phyloP scores from a whole-genome alignment of 2,888 invertebrate species.

The Lysandra coridon region DNA sequence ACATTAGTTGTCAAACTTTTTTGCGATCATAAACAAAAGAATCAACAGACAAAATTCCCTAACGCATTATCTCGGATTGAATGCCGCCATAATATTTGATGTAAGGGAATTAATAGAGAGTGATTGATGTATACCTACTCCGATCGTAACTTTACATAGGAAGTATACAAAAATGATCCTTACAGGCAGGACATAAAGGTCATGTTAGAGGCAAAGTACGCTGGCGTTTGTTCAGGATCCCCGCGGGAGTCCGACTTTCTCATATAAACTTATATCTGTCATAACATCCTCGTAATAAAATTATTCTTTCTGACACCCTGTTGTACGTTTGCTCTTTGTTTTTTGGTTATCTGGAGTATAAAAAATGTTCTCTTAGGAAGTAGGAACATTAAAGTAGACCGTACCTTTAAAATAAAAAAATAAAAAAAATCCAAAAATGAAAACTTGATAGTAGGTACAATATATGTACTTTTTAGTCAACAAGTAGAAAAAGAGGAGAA shows the following conservation, averaged over 20 bases:
- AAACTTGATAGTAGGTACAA: too few species aligned
- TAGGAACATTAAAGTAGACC: too few species aligned
- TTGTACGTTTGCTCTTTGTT: neutral
- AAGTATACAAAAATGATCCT: neutral
- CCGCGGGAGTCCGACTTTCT: constrained; percentile 8
- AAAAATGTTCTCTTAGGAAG: too few species aligned
- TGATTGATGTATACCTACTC: neutral
- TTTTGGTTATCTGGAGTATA: too few species aligned
- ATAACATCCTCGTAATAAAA: neutral
- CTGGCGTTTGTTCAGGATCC: neutral
- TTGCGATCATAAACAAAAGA: too few species aligned
- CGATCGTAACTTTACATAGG: neutral
- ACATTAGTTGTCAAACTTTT: neutral
- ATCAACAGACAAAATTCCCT: neutral
- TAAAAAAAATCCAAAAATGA: too few species aligned
- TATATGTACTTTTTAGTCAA: too few species aligned
- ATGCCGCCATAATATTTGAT: constrained; percentile 2
- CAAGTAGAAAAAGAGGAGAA: too few species aligned
- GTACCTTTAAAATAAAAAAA: too few species aligned
- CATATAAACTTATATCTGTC: constrained; percentile 12
- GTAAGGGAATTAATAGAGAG: constrained; percentile 3
- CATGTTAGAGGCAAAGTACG: neutral
- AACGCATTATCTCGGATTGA: constrained; percentile 4
- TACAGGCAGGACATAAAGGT: neutral
- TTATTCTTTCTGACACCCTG: constrained; percentile 6